Evolutionary conservation across 2,797 vertebrate genomes (phyloP).

Genomic region (Pterois miles): DNA sequence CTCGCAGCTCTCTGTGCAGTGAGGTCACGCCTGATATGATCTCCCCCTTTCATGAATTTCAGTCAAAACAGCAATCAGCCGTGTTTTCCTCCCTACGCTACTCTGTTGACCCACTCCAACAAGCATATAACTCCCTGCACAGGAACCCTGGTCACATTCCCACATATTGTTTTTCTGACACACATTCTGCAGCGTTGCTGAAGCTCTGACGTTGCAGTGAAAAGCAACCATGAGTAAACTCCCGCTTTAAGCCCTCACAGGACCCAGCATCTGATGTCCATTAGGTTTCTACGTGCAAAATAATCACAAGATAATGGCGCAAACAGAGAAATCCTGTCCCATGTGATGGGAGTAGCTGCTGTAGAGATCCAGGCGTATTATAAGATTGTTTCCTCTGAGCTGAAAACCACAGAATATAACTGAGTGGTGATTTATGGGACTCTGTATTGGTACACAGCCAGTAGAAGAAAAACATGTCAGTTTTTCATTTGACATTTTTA

Average conservation of each 20-base stretch:
- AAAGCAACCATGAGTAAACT: background rate
- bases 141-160: slow-evolving; percentile 34
- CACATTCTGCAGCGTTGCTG: slow-evolving; percentile 38
- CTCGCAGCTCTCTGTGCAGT: slow-evolving; percentile 9
- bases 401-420: slow-evolving; percentile 25
- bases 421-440: slow-evolving; percentile 26
- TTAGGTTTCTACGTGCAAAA: slow-evolving; percentile 30
- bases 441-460: slow-evolving; percentile 8
- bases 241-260: background rate
- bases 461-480: slow-evolving; percentile 51
- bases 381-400: background rate
- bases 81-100: slow-evolving; percentile 43
- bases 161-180: slow-evolving; percentile 51
- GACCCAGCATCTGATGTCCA: slow-evolving; percentile 47
- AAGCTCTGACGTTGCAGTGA: slow-evolving; percentile 11
- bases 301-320: slow-evolving; percentile 15
- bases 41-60: slow-evolving; percentile 31
- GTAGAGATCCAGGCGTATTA: slow-evolving; percentile 2
- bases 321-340: background rate
- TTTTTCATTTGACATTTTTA: slow-evolving; percentile 57
- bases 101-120: slow-evolving; percentile 36
- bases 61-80: slow-evolving; percentile 65
- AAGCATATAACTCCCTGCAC: slow-evolving; percentile 40
- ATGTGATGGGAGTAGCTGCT: slow-evolving; percentile 20
- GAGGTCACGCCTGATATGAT: slow-evolving; percentile 62